Conservation (phyloP, 2,888 invertebrate species). For the Cosmopolites sordidus region DNA sequence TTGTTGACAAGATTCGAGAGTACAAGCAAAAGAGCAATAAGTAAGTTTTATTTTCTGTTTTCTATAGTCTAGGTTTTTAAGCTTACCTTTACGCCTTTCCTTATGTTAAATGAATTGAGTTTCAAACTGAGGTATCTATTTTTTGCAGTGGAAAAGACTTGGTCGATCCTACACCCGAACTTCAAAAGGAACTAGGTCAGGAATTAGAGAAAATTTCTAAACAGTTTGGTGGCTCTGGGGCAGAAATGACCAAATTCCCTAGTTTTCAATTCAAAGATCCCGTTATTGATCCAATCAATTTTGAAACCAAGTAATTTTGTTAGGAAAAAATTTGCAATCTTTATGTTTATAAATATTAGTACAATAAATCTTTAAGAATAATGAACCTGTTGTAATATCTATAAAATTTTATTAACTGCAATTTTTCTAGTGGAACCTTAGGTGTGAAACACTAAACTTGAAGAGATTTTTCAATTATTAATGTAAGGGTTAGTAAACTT, state of each 20-base stretch:
- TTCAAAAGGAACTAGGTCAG: slow-evolving; percentile 67
- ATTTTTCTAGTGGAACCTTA: no score
- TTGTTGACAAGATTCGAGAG: slow-evolving; percentile 87
- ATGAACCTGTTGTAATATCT: no score
- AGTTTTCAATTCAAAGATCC: slow-evolving; percentile 75
- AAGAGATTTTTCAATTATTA: no score
- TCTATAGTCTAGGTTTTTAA: neutral
- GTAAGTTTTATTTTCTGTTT: slow-evolving; percentile 57
- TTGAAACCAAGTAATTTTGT: slow-evolving; percentile 34
- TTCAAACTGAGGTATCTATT: no score
- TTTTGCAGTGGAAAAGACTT: slow-evolving; percentile 71
- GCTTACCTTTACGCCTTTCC: neutral
- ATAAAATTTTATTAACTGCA: no score
- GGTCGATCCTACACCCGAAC: slow-evolving; percentile 74
- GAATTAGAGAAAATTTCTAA: slow-evolving; percentile 79
- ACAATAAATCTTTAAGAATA: no score
- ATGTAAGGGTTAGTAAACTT: no score
- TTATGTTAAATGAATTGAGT: no score
- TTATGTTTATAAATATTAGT: no score
- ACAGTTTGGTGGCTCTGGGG: slow-evolving; percentile 68
- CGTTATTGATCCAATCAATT: slow-evolving; percentile 63
- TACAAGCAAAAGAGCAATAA: slow-evolving; percentile 79
- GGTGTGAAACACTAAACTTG: no score
- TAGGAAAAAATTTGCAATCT: neutral
- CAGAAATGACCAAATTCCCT: slow-evolving; percentile 88